Conservation (phyloP, 2,888 invertebrate species). For the Dendrolimus houi region DNA sequence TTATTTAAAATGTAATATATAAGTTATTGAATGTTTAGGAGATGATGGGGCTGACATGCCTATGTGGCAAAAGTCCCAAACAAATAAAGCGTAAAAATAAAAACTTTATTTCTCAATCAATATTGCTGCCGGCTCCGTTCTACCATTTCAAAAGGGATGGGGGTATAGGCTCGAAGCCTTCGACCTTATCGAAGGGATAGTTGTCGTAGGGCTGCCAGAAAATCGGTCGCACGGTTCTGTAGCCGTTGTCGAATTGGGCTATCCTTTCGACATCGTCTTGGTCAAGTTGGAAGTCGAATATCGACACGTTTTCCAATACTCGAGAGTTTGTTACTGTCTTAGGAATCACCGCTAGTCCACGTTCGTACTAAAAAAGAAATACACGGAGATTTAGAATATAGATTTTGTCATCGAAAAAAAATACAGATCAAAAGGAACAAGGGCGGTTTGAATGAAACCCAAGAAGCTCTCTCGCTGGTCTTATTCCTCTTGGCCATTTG, state of each 20-base stretch:
- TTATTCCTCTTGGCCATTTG: no score
- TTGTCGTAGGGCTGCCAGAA: slow-evolving; percentile 34
- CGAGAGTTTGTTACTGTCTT: slow-evolving; percentile 58
- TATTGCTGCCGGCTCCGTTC: slow-evolving; percentile 18
- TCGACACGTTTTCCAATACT: slow-evolving; percentile 73
- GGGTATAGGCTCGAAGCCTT: slow-evolving; percentile 17
- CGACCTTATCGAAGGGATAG: slow-evolving; percentile 36
- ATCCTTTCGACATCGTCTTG: slow-evolving; percentile 58
- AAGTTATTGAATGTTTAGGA: no score
- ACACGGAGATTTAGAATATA: no score
- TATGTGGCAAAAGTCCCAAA: no score
- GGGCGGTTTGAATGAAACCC: no score
- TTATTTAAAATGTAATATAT: no score
- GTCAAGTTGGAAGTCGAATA: slow-evolving; percentile 76
- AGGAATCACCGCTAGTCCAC: slow-evolving; percentile 42
- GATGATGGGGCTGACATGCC: no score
- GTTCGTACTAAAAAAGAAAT: slow-evolving; percentile 37
- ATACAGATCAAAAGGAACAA: no score
- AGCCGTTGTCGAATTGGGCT: slow-evolving; percentile 32
- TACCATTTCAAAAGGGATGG: slow-evolving; percentile 25
- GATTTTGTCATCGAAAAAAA: no score
- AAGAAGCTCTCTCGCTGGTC: no score
- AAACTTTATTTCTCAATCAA: slow-evolving; percentile 4
- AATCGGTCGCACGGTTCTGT: slow-evolving; percentile 22
- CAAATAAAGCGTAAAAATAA: no score